Evolutionary conservation across 92 coral and sea anemone species (phyloP).

Genomic region (Siderastrea radians): DNA sequence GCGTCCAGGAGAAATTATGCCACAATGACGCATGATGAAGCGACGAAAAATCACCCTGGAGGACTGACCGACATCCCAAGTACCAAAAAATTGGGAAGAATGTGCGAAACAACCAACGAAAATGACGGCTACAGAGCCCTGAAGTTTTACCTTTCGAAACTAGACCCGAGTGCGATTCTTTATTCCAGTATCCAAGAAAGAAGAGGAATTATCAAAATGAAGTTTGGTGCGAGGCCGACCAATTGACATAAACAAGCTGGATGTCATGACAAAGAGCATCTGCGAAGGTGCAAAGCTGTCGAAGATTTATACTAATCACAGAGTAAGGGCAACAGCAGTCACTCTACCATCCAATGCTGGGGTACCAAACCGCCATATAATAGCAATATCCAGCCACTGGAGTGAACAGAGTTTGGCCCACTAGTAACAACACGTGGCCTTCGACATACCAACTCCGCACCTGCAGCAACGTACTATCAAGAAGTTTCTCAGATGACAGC

Average conservation of each 20-base stretch:
- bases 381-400: no score
- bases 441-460: no score
- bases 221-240: conserved; percentile 2
- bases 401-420: no score
- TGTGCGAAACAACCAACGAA: conserved; percentile 25
- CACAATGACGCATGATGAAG: conserved; percentile 64
- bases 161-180: not conserved
- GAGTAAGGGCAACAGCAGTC: no score
- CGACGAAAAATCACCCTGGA: conserved; percentile 65
- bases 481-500: no score
- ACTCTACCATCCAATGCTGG: no score
- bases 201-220: not conserved
- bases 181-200: not conserved
- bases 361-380: no score
- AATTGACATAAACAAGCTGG: not conserved
- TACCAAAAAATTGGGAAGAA: not conserved
- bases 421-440: no score
- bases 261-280: not conserved
- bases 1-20: conserved; percentile 28
- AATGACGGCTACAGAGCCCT: conserved; percentile 60
- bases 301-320: no score
- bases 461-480: no score
- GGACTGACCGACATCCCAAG: conserved; percentile 9
- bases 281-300: no score
- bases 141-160: not conserved